Conservation (phyloP, 2,797 vertebrate genomes). For the Lithobates sylvaticus region DNA sequence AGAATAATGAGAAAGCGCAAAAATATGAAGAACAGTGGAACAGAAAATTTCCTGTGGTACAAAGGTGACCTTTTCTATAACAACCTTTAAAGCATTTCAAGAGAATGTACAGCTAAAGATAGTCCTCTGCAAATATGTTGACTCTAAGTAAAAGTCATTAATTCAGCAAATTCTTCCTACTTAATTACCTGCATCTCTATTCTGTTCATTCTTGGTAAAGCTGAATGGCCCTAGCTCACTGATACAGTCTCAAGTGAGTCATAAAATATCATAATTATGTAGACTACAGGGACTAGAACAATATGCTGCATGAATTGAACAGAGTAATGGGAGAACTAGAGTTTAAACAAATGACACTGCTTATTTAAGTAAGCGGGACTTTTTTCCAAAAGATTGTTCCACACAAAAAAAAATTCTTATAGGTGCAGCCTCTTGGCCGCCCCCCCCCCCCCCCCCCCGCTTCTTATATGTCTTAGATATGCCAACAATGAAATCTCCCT, state of each 20-base stretch:
- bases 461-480: too few species aligned
- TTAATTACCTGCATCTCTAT: conserved; percentile 34
- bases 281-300: not conserved
- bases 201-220: not conserved
- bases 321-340: too few species aligned
- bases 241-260: not conserved
- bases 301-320: not conserved
- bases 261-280: conserved; percentile 12
- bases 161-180: conserved; percentile 51
- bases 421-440: too few species aligned
- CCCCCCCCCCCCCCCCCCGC: too few species aligned
- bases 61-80: conserved; percentile 45
- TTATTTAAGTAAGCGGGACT: too few species aligned
- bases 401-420: too few species aligned
- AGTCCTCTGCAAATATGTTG: conserved; percentile 42
- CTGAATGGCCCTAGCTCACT: conserved; percentile 2
- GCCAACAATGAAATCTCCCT: too few species aligned
- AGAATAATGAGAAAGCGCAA: conserved; percentile 29
- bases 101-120: conserved; percentile 48
- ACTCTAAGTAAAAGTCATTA: conserved; percentile 40
- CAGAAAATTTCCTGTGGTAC: conserved; percentile 30
- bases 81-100: conserved; percentile 17
- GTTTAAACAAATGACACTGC: too few species aligned
- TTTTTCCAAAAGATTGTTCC: too few species aligned
- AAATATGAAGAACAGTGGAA: conserved; percentile 17